Base-by-base conservation (phyloP, 37 sponge, comb jelly and placozoan genomes). In the Spongia lamella region DNA sequence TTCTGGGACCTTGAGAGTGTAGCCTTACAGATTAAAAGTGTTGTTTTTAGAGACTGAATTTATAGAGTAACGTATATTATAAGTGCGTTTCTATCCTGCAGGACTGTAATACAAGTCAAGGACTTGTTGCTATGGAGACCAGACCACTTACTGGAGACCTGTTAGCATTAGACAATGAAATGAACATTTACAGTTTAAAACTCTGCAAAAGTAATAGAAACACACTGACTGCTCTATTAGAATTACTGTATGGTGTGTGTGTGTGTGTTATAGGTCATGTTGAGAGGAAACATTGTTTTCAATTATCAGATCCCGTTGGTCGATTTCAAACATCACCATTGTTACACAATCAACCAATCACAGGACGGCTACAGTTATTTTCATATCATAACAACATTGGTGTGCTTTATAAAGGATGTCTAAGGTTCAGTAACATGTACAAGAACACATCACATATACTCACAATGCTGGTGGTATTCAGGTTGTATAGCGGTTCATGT, bases 401-500 rank as follows among this genome's bases (percentile, higher is more conserved):
- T 33, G 47, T 80, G 39, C 53, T 68, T 50, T 16, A 50, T 76
- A 83, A 61, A 32, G 89, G 89, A 54, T 73, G 61, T 34, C 19
- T 83, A 43, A 83, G 89, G 89, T 89, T 17, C 11, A 78, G 33
- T 25, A 24, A 55, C 59, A 15, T 57, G 59, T 11, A 26, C 13
- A 57, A 21, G 27, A 16, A 4, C 6, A 27, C 13, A 5, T 61
- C 33, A 21, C 16, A 31, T 25, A 17, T 61, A 61, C 25, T 33
- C 2, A 27, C 2, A 33, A 61, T 25, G n/a, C n/a, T n/a, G n/a
- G n/a, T n/a, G n/a, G n/a, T 27, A 24, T 37, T 3, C 56, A 88
- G 89, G 61, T 31, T 89, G 27, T 89, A 89, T 32, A 86, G 83
- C 19, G 50, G 36, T 1, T 74, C 73, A 64, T 59, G 67, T 59